Evolutionary conservation across 1,140 invertebrate genomes (phyloP), one percentile per base, ranked within the genome.

Genomic region (Papilio dardanus): DNA sequence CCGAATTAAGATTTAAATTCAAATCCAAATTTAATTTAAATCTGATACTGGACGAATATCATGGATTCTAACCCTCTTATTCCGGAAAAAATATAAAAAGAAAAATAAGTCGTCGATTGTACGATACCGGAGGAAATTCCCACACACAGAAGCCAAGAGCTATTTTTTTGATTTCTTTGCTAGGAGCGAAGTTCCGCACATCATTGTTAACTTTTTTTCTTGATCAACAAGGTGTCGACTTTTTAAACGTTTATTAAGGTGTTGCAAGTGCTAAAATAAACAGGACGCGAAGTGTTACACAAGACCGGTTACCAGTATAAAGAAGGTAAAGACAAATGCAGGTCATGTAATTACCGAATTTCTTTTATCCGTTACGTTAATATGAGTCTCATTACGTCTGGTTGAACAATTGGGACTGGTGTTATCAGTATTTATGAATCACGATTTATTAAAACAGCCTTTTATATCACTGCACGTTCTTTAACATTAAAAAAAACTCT

Each of bases 351-450:
- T 69, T 42, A 69, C 5, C 0, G 35, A 69, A 69, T 69, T 37
- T 69, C 67, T 40, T 24, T 37, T 24, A 69, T 40, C 67, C 67
- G 67, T 69, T 69, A 69, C 67, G 33, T 69, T 69, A 69, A 69
- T 69, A 33, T 19, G 35, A n/a, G 28, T 19, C 31, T 31, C 31
- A 66, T 66, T 66, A 33, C 31, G 16, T 66, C 10, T 33, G 30
- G 30, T 66, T 66, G 16, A 69, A 33, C 33, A 62, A 62, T 14
- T 62, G 54, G 54, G 54, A 62, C 21, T 28, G n/a, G 24, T 62
- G 24, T 28, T 62, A 62, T 24, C 24, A n/a, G 24, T 62, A 62
- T 19, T 4, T 46, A 6, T 46, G 4, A 3, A 46, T 46, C 16
- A n/a, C 40, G 40, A 46, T 46, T 46, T n/a, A n/a, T 19, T 16